These are phyloP conservation scores for Malacoraja senta DNA, from an alignment of 2,797 vertebrate species.

Conservation along the genomic window DNA sequence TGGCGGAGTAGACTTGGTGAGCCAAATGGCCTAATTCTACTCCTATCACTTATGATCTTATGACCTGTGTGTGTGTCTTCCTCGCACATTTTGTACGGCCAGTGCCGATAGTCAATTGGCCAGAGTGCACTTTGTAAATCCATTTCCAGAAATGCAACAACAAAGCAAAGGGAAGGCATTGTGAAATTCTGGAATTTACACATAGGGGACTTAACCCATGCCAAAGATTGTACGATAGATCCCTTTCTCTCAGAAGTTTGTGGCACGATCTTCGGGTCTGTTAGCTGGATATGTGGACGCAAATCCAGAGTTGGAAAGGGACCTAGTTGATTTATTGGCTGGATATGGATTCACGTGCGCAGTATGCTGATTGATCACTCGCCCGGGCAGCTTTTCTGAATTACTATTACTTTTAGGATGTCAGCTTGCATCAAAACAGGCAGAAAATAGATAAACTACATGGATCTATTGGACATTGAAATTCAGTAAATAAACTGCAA, in stretches of 20 bases:
- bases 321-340: background rate
- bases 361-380: conserved; percentile 16
- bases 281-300: background rate
- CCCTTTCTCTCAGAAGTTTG: background rate
- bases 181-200: conserved; percentile 5
- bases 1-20: no score
- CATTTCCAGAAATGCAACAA: background rate
- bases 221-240: background rate
- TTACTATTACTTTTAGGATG: conserved; percentile 8
- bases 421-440: conserved; percentile 6
- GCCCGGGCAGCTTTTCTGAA: background rate
- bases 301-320: background rate
- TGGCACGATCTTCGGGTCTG: background rate
- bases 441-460: background rate
- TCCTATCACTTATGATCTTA: no score
- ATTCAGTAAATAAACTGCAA: conserved; percentile 20
- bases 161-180: background rate
- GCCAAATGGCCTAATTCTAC: no score
- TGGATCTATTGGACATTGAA: background rate
- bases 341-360: background rate
- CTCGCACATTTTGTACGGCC: background rate
- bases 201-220: no score
- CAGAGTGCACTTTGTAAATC: background rate
- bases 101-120: background rate
- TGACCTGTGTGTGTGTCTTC: background rate